Base-by-base conservation (phyloP, 2,888 invertebrate species). In the Parnassius orleans region DNA sequence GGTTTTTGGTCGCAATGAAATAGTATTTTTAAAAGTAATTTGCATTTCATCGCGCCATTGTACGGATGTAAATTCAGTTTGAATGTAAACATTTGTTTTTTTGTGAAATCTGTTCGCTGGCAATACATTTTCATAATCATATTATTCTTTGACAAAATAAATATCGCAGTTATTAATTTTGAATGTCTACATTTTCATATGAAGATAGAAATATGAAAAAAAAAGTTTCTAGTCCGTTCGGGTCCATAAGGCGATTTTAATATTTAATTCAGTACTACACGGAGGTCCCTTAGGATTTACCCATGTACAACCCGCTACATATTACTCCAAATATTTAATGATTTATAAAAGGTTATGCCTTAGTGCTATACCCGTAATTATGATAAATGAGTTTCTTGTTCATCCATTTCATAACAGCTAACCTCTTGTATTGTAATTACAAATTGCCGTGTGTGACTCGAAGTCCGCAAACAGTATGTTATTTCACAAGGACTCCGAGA, bases 21-120 rank as follows among this genome's bases (percentile, higher is more conserved):
- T 47, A 53, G 61, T 53, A 52, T 53, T 61, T 61, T 61, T 46
- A 57, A 57, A 5, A 61, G 46, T 61, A 57, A 61, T 57, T 61
- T 61, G 47, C 52, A 61, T 61, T 61, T 61, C 57, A 61, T 42
- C 56, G 53, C 57, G 41, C 33, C 33, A 55, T 61, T 48, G 53
- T 61, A 19, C 44, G 50, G 55, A 61, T 52, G 56, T 57, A 61
- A 56, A 61, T 60, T 61, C 47, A 53, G 56, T 61, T 61, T 52
- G 47, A 14, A 52, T 14, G 41, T 19, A 57, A 61, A 52, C 61
- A 46, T 46, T 56, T 54, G 15, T 56, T 61, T 57, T 61, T 56
- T 46, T 11, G 42, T 14, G 24, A 61, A 61, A 61, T 57, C 61
- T 61, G 57, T 57, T 52, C 42, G 43, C 52, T 5, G 19, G 47